Evolutionary conservation across 2,888 invertebrate genomes (phyloP).

Genomic region (Drosophila gaucha): DNA sequence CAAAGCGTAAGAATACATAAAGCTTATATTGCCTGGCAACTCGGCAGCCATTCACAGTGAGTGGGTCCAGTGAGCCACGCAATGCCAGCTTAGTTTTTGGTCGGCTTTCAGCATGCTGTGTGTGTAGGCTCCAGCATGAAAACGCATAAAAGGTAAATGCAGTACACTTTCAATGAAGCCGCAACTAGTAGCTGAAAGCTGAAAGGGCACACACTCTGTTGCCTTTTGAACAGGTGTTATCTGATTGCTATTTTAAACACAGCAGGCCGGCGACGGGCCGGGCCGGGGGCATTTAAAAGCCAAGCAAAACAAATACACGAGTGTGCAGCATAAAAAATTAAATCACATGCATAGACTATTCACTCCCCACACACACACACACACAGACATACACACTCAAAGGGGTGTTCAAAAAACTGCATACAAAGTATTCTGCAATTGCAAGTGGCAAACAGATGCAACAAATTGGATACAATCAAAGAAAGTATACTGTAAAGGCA

Average conservation of each 20-base stretch:
- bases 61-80: slow-evolving; percentile 30
- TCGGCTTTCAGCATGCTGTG: neutral
- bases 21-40: slow-evolving; percentile 51
- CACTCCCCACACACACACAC: too few relatives aligned
- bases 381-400: too few relatives aligned
- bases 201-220: slow-evolving; percentile 26
- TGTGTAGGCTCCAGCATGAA: slow-evolving; percentile 2
- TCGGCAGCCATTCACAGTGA: slow-evolving; percentile 7
- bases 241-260: slow-evolving; percentile 82
- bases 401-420: neutral
- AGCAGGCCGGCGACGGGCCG: too few relatives aligned
- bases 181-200: slow-evolving; percentile 21
- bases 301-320: slow-evolving; percentile 61
- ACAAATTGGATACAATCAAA: too few relatives aligned
- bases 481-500: too few relatives aligned
- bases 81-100: slow-evolving; percentile 58
- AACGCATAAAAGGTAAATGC: slow-evolving; percentile 50
- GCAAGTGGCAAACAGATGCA: too few relatives aligned
- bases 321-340: slow-evolving; percentile 60
- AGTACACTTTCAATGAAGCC: slow-evolving; percentile 56
- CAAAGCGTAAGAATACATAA: slow-evolving; percentile 69
- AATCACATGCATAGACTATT: slow-evolving; percentile 58
- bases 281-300: slow-evolving; percentile 32
- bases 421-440: too few relatives aligned
- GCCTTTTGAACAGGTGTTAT: slow-evolving; percentile 71